Evolutionary conservation across 2,113 vertebrate genomes (phyloP).

Genomic region (Heterotis niloticus): DNA sequence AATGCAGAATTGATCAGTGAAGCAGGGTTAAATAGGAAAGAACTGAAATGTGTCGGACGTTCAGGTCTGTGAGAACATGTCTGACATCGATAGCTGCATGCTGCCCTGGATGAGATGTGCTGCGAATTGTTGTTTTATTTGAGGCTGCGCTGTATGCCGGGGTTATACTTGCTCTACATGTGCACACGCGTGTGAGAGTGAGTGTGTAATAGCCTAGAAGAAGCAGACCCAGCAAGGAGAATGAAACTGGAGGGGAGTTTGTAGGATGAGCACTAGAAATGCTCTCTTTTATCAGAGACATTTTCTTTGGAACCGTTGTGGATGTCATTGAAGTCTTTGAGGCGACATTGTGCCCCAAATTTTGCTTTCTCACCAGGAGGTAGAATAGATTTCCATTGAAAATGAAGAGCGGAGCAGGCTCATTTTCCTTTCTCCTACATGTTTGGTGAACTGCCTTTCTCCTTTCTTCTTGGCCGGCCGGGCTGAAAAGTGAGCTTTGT

Average conservation of each 20-base stretch:
- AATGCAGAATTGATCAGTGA: not conserved
- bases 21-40: not conserved
- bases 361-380: not conserved
- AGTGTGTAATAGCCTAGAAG: not conserved
- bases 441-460: not conserved
- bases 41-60: not conserved
- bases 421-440: not conserved
- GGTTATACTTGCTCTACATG: not conserved
- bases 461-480: not conserved
- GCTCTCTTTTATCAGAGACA: slow-evolving; percentile 33
- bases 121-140: not conserved
- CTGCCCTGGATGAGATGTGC: not conserved
- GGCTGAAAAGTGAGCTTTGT: not conserved
- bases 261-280: slow-evolving; percentile 27
- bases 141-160: not conserved
- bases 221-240: not conserved
- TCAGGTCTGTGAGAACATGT: not conserved
- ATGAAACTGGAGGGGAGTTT: not conserved
- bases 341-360: not conserved
- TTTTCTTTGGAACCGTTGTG: slow-evolving; percentile 29
- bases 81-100: not conserved
- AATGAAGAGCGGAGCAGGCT: not conserved
- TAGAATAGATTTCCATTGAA: not conserved
- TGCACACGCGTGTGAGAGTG: not conserved
- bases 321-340: too few relatives aligned